Evolutionary conservation across 1,140 invertebrate genomes (phyloP).

Genomic region (Fopius arisanus): DNA sequence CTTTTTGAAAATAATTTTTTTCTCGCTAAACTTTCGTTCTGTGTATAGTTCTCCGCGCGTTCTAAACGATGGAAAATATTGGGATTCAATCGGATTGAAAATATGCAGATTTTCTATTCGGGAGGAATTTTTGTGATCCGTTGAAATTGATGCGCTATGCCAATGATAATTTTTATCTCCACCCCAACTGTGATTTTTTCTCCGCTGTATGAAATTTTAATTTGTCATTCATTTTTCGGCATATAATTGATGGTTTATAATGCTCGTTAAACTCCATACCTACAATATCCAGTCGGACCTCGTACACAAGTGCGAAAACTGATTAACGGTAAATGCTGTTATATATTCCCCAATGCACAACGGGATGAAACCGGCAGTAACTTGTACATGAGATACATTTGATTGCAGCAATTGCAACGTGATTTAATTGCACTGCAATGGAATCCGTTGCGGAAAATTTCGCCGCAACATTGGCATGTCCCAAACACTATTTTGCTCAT

Average conservation of each 20-base stretch:
- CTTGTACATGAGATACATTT: neutral
- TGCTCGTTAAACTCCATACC: neutral
- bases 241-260: neutral
- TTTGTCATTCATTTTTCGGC: neutral
- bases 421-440: conserved; percentile 4
- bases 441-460: neutral
- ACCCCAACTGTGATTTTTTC: no score
- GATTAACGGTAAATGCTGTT: conserved; percentile 7
- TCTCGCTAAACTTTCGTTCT: no score
- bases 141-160: no score
- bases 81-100: no score
- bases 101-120: no score
- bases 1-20: no score
- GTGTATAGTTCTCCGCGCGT: no score
- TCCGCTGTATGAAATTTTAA: no score
- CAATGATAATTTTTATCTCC: no score
- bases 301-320: neutral
- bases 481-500: neutral
- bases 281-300: neutral
- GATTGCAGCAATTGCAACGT: neutral
- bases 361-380: neutral
- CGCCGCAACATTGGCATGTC: neutral
- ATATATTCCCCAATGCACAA: neutral
- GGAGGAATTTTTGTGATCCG: no score
- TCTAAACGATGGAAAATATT: no score